Conservation (phyloP, 2,888 invertebrate genomes). For the Rhabditoides inermis region DNA sequence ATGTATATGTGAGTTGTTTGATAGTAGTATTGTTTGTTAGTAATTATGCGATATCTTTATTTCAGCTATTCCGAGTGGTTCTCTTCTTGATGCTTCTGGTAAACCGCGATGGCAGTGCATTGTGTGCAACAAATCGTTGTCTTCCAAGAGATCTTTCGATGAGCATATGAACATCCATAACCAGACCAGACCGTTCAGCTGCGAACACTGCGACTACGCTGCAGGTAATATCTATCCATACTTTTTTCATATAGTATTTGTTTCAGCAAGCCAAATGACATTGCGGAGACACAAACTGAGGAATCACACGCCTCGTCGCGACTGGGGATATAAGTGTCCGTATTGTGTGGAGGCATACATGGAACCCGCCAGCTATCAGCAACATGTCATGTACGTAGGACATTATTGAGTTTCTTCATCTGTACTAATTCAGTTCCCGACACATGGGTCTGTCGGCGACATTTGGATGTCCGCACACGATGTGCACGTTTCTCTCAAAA, state of each 20-base stretch:
- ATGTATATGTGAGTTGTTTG: too few relatives aligned
- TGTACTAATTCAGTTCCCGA: constrained; percentile 36
- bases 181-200: constrained; percentile 38
- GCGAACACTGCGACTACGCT: constrained; percentile 48
- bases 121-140: constrained; percentile 41
- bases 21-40: too few relatives aligned
- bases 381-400: constrained; percentile 41
- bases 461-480: constrained; percentile 43
- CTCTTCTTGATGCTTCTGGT: too few relatives aligned
- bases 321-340: constrained; percentile 51
- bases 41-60: too few relatives aligned
- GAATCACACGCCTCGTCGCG: constrained; percentile 38
- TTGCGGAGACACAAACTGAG: constrained; percentile 47
- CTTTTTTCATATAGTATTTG: neutral
- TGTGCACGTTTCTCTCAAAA: constrained; percentile 41
- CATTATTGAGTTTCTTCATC: neutral
- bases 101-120: constrained; percentile 27
- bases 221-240: too few relatives aligned
- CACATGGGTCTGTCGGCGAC: constrained; percentile 44
- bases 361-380: constrained; percentile 51
- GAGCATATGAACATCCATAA: constrained; percentile 49
- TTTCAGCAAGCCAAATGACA: constrained; percentile 52
- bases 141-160: constrained; percentile 48
- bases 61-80: too few relatives aligned
- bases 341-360: constrained; percentile 44